Conservation (phyloP, 2,797 vertebrate genomes). For the Manis javanica region DNA sequence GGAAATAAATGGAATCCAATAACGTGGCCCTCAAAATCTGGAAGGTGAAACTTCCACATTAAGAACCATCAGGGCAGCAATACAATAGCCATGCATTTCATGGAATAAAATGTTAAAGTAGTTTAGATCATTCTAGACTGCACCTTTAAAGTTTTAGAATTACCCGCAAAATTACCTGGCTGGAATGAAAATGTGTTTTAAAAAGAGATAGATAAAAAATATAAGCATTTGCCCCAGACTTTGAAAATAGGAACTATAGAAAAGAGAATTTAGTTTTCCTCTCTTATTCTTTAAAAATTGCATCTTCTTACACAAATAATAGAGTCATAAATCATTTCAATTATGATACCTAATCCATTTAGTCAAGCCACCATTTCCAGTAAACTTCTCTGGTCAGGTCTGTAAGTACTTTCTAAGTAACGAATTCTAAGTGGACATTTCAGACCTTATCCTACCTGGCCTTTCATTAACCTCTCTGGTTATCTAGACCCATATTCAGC, state of each 20-base stretch:
- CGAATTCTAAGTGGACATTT: background rate
- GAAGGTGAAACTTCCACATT: background rate
- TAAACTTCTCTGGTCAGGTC: background rate
- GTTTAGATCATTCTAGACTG: background rate
- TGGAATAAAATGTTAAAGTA: background rate
- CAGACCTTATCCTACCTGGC: background rate
- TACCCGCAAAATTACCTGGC: background rate
- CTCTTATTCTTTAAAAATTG: constrained; percentile 1
- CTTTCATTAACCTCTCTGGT: background rate
- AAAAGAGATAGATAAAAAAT: background rate
- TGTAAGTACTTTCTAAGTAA: background rate
- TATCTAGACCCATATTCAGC: background rate
- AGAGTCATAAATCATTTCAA: background rate
- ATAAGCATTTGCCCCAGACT: background rate
- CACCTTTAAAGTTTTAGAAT: constrained; percentile 2
- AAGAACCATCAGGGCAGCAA: constrained; percentile 27
- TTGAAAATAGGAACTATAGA: background rate
- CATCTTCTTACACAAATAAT: background rate
- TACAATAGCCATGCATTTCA: background rate
- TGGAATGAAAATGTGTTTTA: background rate
- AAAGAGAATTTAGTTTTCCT: background rate
- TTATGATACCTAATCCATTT: background rate
- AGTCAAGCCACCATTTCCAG: background rate
- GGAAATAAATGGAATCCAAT: constrained; percentile 27
- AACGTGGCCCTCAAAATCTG: background rate